These are phyloP conservation scores for Girardia tigrina DNA, from an alignment of 2,888 invertebrate species.

Conservation along the genomic window DNA sequence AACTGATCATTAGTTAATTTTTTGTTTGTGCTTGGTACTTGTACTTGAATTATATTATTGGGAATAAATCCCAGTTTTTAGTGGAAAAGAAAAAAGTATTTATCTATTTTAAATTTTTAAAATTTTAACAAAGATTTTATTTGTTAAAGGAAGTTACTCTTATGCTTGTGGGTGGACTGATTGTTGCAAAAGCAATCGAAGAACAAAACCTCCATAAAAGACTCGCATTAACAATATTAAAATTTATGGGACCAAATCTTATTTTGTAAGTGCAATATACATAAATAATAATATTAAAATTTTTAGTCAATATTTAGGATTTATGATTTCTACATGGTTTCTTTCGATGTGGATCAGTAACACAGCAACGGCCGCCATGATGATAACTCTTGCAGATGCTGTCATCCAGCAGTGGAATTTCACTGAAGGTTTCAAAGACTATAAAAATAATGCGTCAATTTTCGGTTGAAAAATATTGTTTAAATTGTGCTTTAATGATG, in stretches of 20 bases:
- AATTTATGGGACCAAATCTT: background rate
- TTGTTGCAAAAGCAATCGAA: background rate
- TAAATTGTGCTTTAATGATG: too few species aligned
- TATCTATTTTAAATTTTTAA: too few species aligned
- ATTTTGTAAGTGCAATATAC: background rate
- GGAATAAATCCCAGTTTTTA: too few species aligned
- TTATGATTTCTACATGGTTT: background rate
- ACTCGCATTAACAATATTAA: background rate
- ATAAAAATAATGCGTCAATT: too few species aligned
- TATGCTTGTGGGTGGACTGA: background rate
- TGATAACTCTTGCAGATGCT: background rate
- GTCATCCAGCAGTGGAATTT: background rate
- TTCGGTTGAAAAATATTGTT: too few species aligned
- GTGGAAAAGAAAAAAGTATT: too few species aligned
- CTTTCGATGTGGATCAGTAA: background rate
- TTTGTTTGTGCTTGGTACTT: too few species aligned
- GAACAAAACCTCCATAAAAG: background rate
- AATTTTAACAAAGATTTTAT: too few species aligned
- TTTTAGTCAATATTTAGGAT: background rate
- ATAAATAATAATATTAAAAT: background rate
- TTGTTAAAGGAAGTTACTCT: background rate
- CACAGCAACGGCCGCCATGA: background rate
- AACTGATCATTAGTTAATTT: too few species aligned
- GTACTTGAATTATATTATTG: too few species aligned
- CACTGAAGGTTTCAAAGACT: too few species aligned